These are phyloP conservation scores for Cyclopterus lumpus DNA, from an alignment of 2,797 vertebrate species.

Conservation along the genomic window DNA sequence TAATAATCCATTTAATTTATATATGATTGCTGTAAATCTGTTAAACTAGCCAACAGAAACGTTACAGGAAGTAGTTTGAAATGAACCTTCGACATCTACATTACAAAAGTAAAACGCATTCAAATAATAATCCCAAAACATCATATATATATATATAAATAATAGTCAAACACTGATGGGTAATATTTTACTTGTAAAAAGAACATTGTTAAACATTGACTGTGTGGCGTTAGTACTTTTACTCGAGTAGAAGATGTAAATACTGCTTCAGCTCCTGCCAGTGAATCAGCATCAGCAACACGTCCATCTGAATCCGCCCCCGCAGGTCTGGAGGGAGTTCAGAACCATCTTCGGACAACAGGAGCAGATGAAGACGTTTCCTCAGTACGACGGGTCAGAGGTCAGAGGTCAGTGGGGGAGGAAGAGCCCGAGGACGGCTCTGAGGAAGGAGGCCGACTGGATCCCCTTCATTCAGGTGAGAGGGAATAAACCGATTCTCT, in stretches of 20 bases:
- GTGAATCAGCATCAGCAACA: background rate
- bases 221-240: background rate
- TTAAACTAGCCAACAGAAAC: no score
- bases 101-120: no score
- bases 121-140: no score
- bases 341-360: constrained; percentile 80
- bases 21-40: no score
- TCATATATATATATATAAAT: no score
- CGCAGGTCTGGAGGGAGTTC: constrained; percentile 80
- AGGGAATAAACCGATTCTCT: background rate
- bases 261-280: background rate
- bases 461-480: constrained; percentile 82
- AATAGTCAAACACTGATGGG: no score
- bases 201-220: no score
- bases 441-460: constrained; percentile 83
- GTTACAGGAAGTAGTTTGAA: no score
- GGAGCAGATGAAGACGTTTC: constrained; percentile 82
- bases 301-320: background rate
- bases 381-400: constrained; percentile 69
- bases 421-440: constrained; percentile 60
- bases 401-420: constrained; percentile 67
- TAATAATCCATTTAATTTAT: no score
- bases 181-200: no score
- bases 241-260: background rate
- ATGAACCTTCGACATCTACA: no score